Conservation (phyloP, 2,797 vertebrate genomes). For the Muraenolepis orangiensis region DNA sequence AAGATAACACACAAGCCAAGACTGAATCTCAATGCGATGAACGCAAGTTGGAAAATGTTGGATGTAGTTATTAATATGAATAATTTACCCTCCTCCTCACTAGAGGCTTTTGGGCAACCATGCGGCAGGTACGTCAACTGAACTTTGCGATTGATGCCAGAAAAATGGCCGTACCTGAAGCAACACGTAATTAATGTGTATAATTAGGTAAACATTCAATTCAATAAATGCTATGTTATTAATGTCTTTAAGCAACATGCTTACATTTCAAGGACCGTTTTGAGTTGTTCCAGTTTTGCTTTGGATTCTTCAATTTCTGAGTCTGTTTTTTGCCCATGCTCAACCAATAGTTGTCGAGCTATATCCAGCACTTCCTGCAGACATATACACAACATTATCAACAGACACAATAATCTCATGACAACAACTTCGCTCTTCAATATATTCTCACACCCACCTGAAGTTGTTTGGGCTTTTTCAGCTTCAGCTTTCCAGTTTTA, state of each 20-base stretch:
- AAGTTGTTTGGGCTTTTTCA: constrained; percentile 87
- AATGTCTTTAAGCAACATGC: constrained; percentile 33
- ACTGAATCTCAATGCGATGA: background rate
- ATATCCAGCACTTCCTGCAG: constrained; percentile 86
- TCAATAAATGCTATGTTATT: background rate
- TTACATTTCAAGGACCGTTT: constrained; percentile 88
- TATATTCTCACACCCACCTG: constrained; percentile 66
- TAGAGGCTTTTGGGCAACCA: constrained; percentile 87
- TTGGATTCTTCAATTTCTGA: constrained; percentile 91
- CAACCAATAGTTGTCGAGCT: constrained; percentile 81
- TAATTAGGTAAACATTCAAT: background rate
- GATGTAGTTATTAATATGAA: background rate
- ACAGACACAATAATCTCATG: background rate
- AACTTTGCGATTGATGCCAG: constrained; percentile 89
- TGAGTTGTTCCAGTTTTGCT: constrained; percentile 87
- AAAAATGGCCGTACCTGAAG: constrained; percentile 87
- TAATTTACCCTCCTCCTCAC: constrained; percentile 84
- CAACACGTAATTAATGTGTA: background rate
- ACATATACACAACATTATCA: constrained; percentile 14
- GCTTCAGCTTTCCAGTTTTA: constrained; percentile 86
- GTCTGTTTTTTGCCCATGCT: constrained; percentile 85
- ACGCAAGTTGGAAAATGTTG: background rate
- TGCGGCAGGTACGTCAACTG: constrained; percentile 86
- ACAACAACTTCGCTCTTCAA: background rate
- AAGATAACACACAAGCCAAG: background rate